Conservation (phyloP, 1,140 invertebrate genomes). For the Myzus persicae region DNA sequence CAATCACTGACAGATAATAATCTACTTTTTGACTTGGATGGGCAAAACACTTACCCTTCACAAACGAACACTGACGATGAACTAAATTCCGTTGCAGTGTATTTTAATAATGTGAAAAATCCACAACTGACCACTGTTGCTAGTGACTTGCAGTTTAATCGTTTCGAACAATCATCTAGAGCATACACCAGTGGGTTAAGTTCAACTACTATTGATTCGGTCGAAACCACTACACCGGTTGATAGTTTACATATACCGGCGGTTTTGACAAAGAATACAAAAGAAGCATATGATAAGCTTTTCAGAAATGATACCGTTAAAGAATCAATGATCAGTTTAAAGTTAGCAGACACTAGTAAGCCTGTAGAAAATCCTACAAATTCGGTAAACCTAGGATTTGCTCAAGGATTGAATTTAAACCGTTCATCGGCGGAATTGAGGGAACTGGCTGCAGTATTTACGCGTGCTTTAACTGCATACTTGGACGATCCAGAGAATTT, state of each 20-base stretch:
- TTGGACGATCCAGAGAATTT: constrained; percentile 81
- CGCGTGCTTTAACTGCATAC: constrained; percentile 80
- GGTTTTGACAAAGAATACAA: constrained; percentile 61
- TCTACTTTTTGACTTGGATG: constrained; percentile 1
- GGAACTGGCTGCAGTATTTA: constrained; percentile 82
- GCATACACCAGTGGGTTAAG: not conserved
- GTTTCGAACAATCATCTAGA: not conserved
- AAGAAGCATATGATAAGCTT: constrained; percentile 61
- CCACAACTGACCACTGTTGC: not conserved
- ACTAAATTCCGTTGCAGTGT: constrained; percentile 18
- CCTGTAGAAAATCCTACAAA: not conserved
- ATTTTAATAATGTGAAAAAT: not conserved
- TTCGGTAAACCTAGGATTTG: not conserved
- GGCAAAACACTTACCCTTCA: constrained; percentile 8
- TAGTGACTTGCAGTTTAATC: not conserved
- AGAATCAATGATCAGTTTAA: not conserved
- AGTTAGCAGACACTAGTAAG: no score
- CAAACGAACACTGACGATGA: not conserved
- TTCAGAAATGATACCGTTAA: constrained; percentile 59
- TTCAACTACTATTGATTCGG: not conserved
- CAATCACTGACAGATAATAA: constrained; percentile 37
- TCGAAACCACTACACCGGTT: not conserved
- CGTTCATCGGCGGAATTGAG: constrained; percentile 67
- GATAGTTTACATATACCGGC: constrained; percentile 58
- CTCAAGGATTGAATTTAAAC: constrained; percentile 37